Evolutionary conservation across 2,113 vertebrate species (phyloP), one percentile per base, ranked within the genome.

Genomic region (Chloebia gouldiae): DNA sequence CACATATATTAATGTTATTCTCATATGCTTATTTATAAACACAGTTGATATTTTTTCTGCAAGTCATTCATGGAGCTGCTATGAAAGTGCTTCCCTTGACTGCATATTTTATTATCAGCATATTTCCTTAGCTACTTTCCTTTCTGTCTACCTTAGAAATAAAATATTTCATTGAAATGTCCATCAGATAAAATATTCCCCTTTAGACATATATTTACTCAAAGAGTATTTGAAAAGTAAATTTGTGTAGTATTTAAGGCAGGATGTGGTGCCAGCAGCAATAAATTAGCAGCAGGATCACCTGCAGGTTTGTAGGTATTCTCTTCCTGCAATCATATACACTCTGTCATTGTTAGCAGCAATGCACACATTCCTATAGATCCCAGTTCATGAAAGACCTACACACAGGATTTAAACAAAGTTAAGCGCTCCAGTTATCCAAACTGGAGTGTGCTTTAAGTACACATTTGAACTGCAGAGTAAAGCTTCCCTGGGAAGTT

Each of bases 51-150:
- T 28, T 92, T 80, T 92, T 92, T 95, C 49, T 83, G 49, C n/a
- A 86, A 86, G 68, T 81, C 76, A 71, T 95, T 94, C 91, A 86
- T 66, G 44, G 39, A 60, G 56, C 49, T 92, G 81, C 76, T 95
- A 82, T 87, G 61, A 69, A 95, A 88, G 45, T 76, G 42, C 85
- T 95, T 96, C 44, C 24, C 25, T 86, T 94, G 79, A 80, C 86
- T 89, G 31, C 25, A 22, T 94, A 79, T 96, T 97, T 97, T 97
- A 97, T 95, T 89, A 84, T 63, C 70, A 71, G 50, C 57, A 65
- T 97, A 96, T 98, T 97, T 98, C 86, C 96, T 97, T 91, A 95
- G 84, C 93, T 95, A 93, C 53, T 95, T 97, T 96, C 81, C 68
- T 72, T 93, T 96, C 3, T 13, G 93, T 72, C 69, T 69, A 78